Base-by-base conservation (phyloP, 2,888 invertebrate species). In the Geotrupes spiniger region DNA sequence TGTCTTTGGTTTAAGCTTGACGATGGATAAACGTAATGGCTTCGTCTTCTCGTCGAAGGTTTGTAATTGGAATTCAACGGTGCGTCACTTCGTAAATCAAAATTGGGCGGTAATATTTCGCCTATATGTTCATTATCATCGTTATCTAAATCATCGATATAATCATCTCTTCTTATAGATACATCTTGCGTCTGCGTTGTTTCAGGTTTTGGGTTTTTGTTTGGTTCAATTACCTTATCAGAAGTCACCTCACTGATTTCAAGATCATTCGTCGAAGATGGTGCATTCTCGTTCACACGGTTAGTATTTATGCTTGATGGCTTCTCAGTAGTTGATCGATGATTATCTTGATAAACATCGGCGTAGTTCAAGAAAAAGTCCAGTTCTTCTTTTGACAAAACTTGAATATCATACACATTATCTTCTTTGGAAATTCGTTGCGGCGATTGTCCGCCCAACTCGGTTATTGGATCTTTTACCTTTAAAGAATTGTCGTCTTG, bases 91-190 rank as follows among this genome's bases (percentile, higher is more conserved):
- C 26, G 17, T 36, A 39, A 40, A 11, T 62, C 56, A 46, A 63
- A 69, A 54, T 64, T 57, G 2, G 65, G 53, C 4, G 71, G 71
- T 39, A 73, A 53, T 38, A 73, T 73, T 58, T 73, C 73, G 2
- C 73, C 73, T 33, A 73, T 72, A 44, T 73, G 73, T 52, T 73
- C 73, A 37, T 69, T 58, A 31, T 64, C 63, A 26, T 46, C 51
- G 16, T 15, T 40, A 26, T 46, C 57, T 2, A 63, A 27, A 14
- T 42, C 46, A 29, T 61, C 60, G 49, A 68, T 68, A 11, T 40
- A 39, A 37, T 51, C 47, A 10, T 46, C 46, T 40, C 47, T 42
- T 4, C 43, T 14, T 43, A 46, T 29, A n/a, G 46, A 36, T 10
- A 26, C n/a, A 11, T 43, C 29, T 21, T 16, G 41, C 36, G 2